phyloP scores from a whole-genome alignment of 1,140 invertebrate genomes.

The Tetragonula clypearis region DNA sequence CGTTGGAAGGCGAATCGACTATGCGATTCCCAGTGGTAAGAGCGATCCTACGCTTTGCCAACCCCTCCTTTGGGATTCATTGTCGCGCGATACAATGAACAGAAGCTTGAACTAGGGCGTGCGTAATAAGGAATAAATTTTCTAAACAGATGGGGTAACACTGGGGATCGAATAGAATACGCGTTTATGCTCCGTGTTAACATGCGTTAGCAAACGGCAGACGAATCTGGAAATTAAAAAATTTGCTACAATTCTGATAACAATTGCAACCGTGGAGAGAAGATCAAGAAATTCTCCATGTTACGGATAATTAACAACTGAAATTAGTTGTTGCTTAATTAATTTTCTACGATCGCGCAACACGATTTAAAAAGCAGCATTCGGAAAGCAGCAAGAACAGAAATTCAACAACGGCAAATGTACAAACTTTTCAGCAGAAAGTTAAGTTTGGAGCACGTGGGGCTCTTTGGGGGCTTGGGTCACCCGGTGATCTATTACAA shows the following conservation, averaged over 20 bases:
- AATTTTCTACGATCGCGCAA: too few relatives aligned
- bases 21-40: neutral
- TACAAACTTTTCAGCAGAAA: neutral
- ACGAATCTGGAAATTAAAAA: too few relatives aligned
- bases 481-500: constrained; percentile 66
- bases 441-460: neutral
- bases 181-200: too few relatives aligned
- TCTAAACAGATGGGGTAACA: neutral
- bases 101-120: neutral
- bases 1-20: neutral
- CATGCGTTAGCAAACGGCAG: too few relatives aligned
- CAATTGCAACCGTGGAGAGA: too few relatives aligned
- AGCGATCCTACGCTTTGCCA: neutral
- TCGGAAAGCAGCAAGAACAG: too few relatives aligned
- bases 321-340: too few relatives aligned
- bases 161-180: too few relatives aligned
- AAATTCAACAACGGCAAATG: neutral
- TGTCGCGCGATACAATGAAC: neutral
- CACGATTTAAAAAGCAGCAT: too few relatives aligned
- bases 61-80: neutral
- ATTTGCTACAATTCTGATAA: too few relatives aligned
- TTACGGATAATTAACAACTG: too few relatives aligned
- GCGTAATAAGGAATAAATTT: neutral
- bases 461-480: constrained; percentile 43
- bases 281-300: too few relatives aligned